Base-by-base conservation (phyloP, 2,888 invertebrate genomes). In the Lymantria dispar region DNA sequence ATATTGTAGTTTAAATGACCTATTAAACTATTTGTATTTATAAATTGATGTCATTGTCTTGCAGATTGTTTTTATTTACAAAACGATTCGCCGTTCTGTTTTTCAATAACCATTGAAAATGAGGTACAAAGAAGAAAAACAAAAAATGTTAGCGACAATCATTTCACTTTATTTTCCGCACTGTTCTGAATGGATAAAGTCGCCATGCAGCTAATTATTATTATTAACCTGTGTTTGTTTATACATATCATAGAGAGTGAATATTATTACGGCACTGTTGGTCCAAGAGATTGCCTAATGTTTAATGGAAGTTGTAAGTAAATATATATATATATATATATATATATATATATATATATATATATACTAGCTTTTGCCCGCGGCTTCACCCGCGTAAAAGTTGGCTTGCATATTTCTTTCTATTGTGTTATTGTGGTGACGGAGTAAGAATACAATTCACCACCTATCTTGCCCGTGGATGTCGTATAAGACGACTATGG, bases 271-370 rank as follows among this genome's bases (percentile, higher is more conserved):
- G 83, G 76, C 0, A 72, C 51, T 53, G 74, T 88, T 9, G 83
- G 83, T 0, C 64, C 58, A 37, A 54, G 58, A 8, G 80, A 77
- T 1, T 88, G 88, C 43, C 68, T 88, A 2, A 70, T 65, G 42
- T 88, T 62, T 58, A 89, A 89, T 60, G 66, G 70, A 36, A 85
- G 86, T 31, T 89, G 88, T 89, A 57, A 87, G 88, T 88, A 70
- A 13, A 3, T 29, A 12, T 22, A 29, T 15, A 12, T 30, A n/a
- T 15, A n/a, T n/a, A n/a, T n/a, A n/a, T n/a, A n/a, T n/a, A n/a
- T n/a, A n/a, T n/a, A n/a, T n/a, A n/a, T n/a, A n/a, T n/a, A n/a
- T n/a, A n/a, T n/a, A n/a, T n/a, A n/a, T n/a, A n/a, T n/a, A n/a
- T n/a, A n/a, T n/a, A n/a, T n/a, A n/a, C n/a, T n/a, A n/a, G n/a